phyloP scores from a whole-genome alignment of 2,113 vertebrate genomes.

The Paratilapia polleni region DNA sequence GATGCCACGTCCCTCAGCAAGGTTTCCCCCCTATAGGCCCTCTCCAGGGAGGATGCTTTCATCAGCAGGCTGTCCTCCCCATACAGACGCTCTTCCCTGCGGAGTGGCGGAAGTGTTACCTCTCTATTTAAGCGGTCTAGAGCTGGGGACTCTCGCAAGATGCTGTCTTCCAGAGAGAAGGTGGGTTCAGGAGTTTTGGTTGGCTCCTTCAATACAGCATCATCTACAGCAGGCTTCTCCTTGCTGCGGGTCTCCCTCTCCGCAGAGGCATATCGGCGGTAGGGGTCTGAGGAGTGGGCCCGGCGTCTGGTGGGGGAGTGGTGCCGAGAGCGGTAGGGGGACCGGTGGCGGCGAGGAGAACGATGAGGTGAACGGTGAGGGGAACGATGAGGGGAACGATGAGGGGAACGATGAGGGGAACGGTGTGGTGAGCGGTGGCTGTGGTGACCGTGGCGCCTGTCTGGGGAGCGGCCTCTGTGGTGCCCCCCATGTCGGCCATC shows the following conservation, averaged over 20 bases:
- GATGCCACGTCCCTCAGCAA: constrained; percentile 59
- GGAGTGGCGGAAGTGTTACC: constrained; percentile 10
- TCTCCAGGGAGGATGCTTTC: constrained; percentile 66
- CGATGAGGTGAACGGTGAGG: constrained; percentile 68
- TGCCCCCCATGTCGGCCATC: constrained; percentile 77
- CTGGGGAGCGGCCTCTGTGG: constrained; percentile 83
- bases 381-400: constrained; percentile 77
- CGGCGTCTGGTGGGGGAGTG: constrained; percentile 83
- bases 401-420: constrained; percentile 80
- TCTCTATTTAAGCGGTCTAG: constrained; percentile 71
- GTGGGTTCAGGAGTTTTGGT: constrained; percentile 48
- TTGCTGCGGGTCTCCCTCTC: constrained; percentile 79
- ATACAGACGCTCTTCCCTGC: constrained; percentile 40
- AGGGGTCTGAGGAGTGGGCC: constrained; percentile 69
- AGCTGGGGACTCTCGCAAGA: constrained; percentile 64
- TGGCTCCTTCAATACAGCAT: constrained; percentile 66
- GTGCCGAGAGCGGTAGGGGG: constrained; percentile 82
- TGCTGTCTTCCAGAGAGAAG: constrained; percentile 59
- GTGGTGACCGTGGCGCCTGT: constrained; percentile 74
- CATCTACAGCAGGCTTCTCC: constrained; percentile 76
- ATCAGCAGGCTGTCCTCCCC: constrained; percentile 65
- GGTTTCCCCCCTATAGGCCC: constrained; percentile 57
- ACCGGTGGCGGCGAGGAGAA: constrained; percentile 76
- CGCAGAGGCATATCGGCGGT: constrained; percentile 71
- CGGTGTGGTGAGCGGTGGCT: constrained; percentile 68